Evolutionary conservation across 1,140 invertebrate genomes (phyloP).

Genomic region (Rhopalosiphum maidis): DNA sequence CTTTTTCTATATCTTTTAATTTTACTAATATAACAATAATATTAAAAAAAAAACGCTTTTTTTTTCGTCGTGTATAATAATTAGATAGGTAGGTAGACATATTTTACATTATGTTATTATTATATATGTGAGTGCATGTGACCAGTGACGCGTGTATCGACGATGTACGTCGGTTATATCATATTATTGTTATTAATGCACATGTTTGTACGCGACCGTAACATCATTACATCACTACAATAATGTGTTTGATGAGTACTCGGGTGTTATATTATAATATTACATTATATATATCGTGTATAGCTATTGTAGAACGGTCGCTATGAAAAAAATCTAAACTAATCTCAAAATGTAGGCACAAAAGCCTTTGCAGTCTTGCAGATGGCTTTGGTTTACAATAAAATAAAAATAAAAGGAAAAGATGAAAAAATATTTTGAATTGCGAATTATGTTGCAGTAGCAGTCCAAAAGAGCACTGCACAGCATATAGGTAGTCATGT

Average conservation of each 20-base stretch:
- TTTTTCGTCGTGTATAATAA: constrained; percentile 5
- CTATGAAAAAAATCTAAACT: not conserved
- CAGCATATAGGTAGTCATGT: not conserved
- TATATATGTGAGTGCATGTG: not conserved
- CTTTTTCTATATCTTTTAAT: not conserved
- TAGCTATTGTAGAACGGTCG: not conserved
- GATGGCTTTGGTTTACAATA: not conserved
- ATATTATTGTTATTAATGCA: constrained; percentile 4
- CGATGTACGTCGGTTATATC: not conserved
- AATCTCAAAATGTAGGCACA: not conserved
- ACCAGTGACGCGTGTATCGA: constrained; percentile 5
- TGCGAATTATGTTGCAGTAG: too few species aligned
- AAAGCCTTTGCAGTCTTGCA: not conserved
- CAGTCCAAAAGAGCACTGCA: too few species aligned
- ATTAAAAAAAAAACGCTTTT: not conserved
- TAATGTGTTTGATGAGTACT: not conserved
- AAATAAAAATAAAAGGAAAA: too few species aligned
- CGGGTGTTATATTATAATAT: not conserved
- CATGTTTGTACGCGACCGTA: not conserved
- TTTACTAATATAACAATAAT: not conserved
- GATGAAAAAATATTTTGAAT: too few species aligned
- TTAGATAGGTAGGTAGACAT: not conserved
- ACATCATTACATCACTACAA: not conserved
- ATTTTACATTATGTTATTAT: not conserved
- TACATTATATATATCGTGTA: not conserved